Percentiles rank a stretch among this genome's conserved stretches.
phyloP scores from a whole-genome alignment of 2,113 vertebrate genomes.

The Vidua macroura region DNA sequence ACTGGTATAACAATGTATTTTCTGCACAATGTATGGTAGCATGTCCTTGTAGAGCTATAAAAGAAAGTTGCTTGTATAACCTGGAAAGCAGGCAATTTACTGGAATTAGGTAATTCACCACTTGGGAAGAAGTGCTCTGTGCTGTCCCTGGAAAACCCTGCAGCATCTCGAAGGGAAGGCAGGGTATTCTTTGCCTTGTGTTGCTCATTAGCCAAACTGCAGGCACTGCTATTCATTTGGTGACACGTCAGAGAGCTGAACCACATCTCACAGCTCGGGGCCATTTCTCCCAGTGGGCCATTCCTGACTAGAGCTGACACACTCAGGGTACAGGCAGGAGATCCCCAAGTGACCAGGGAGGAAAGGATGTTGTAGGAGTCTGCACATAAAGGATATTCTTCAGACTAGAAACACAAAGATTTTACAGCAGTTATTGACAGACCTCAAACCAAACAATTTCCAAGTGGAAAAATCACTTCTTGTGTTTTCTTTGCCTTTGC shows the following conservation, averaged over 20 bases:
- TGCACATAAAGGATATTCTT: background rate
- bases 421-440: background rate
- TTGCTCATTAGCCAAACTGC: background rate
- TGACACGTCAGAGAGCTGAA: background rate
- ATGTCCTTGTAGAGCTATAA: slow-evolving; percentile 30
- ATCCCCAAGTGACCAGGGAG: background rate
- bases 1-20: background rate
- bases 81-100: slow-evolving; percentile 41
- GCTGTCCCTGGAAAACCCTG: slow-evolving; percentile 7
- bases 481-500: background rate
- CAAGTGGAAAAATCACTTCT: background rate
- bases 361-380: background rate
- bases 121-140: slow-evolving; percentile 3
- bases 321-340: background rate
- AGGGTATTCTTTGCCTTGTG: background rate
- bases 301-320: background rate
- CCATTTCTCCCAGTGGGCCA: background rate
- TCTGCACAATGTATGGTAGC: background rate
- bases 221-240: background rate
- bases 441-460: background rate
- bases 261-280: background rate
- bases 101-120: slow-evolving; percentile 52
- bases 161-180: background rate
- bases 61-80: background rate
- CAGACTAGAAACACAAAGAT: background rate